phyloP scores from a whole-genome alignment of 2,113 vertebrate genomes.

The Dasyurus viverrinus region DNA sequence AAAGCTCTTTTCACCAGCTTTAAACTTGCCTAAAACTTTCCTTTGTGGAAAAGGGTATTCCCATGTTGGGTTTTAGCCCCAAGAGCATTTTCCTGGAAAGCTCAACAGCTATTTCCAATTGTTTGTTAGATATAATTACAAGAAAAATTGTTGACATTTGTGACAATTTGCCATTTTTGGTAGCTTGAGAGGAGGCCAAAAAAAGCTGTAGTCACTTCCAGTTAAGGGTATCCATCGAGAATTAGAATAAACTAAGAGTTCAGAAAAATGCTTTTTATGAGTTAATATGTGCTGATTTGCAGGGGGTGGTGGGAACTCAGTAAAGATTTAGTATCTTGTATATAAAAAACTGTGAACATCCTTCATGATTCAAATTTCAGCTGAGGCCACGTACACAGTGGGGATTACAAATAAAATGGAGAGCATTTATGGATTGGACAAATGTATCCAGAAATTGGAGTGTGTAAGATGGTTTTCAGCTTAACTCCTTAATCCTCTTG shows the following conservation, averaged over 20 bases:
- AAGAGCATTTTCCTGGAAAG: slow-evolving; percentile 63
- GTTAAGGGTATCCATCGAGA: slow-evolving; percentile 20
- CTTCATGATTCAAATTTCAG: background rate
- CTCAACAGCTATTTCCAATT: slow-evolving; percentile 52
- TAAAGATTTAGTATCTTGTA: background rate
- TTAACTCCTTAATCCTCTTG: background rate
- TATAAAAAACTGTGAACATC: background rate
- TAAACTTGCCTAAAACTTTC: slow-evolving; percentile 40
- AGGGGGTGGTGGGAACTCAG: background rate
- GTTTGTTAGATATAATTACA: slow-evolving; percentile 55
- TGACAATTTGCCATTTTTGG: slow-evolving; percentile 56
- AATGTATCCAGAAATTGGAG: background rate
- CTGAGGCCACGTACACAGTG: background rate
- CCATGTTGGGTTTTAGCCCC: slow-evolving; percentile 47
- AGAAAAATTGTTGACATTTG: slow-evolving; percentile 60
- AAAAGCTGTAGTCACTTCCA: slow-evolving; percentile 53
- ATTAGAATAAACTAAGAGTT: slow-evolving; percentile 16
- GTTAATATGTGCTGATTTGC: background rate
- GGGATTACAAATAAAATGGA: background rate
- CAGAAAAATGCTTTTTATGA: background rate
- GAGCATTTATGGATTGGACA: background rate
- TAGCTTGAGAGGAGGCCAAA: slow-evolving; percentile 59
- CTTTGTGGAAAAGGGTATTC: slow-evolving; percentile 9
- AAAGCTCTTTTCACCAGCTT: slow-evolving; percentile 25
- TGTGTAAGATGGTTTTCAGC: slow-evolving; percentile 1